These are phyloP conservation scores for Euphydryas editha DNA, from an alignment of 2,888 invertebrate genomes.

Conservation along the genomic window DNA sequence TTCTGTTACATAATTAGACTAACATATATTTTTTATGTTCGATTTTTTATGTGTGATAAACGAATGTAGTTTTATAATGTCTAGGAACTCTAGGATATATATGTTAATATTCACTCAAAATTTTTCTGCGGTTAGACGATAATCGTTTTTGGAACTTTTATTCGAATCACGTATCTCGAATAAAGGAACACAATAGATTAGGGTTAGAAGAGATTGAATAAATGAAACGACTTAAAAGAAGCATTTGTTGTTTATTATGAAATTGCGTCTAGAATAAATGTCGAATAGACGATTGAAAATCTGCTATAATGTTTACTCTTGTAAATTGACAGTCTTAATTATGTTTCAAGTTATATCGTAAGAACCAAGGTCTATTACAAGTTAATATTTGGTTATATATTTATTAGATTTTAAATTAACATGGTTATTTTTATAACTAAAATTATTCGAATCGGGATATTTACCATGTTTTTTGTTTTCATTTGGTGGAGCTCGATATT, in stretches of 20 bases:
- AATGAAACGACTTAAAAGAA: neutral
- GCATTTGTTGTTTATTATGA: conserved; percentile 3
- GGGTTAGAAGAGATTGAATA: neutral
- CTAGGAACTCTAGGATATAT: neutral
- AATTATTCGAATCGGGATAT: too few relatives aligned
- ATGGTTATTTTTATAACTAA: too few relatives aligned
- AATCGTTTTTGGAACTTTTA: neutral
- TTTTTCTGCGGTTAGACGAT: neutral
- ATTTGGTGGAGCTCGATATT: too few relatives aligned
- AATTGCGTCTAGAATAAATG: neutral
- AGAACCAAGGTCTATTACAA: too few relatives aligned
- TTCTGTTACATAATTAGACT: too few relatives aligned
- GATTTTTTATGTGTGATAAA: neutral
- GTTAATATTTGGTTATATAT: neutral
- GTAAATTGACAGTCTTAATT: too few relatives aligned
- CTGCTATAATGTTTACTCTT: neutral
- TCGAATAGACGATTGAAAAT: neutral
- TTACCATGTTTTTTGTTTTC: too few relatives aligned
- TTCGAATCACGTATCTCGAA: conserved; percentile 7
- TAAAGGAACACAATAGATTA: neutral
- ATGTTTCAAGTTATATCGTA: too few relatives aligned
- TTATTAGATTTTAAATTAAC: too few relatives aligned
- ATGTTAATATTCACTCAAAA: too few relatives aligned
- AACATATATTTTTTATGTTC: neutral
- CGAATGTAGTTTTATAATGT: too few relatives aligned